Evolutionary conservation across 2,797 vertebrate species (phyloP).

Genomic region (Taeniopygia guttata): DNA sequence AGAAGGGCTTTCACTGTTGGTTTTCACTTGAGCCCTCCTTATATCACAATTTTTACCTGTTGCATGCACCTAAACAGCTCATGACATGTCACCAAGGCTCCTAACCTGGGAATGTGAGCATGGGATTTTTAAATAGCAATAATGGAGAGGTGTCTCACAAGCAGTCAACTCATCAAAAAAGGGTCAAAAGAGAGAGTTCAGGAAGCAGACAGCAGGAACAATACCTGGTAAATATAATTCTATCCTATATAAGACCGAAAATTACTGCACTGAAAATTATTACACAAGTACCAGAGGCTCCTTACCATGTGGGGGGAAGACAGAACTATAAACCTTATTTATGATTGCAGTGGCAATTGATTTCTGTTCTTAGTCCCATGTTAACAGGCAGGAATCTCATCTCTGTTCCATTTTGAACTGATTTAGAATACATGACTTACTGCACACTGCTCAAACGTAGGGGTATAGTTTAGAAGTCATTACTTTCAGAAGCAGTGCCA

Average conservation of each 20-base stretch:
- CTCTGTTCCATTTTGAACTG: background rate
- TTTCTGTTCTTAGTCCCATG: background rate
- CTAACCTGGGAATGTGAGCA: background rate
- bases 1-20: background rate
- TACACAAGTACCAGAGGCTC: background rate
- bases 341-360: background rate
- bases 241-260: background rate
- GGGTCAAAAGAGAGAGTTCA: background rate
- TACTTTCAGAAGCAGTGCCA: conserved; percentile 9
- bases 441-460: background rate
- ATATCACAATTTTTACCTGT: background rate
- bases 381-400: background rate
- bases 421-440: background rate
- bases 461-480: background rate
- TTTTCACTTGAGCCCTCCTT: background rate
- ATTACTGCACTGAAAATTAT: background rate
- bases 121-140: background rate
- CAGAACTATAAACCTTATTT: background rate
- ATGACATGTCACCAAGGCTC: background rate
- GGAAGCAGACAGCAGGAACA: background rate
- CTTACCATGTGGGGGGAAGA: background rate
- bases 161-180: conserved; percentile 12
- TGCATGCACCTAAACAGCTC: background rate
- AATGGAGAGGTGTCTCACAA: conserved; percentile 32
- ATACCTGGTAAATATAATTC: conserved; percentile 28